Conservation (phyloP, 2,113 vertebrate species). For the Marmota flaviventris region DNA sequence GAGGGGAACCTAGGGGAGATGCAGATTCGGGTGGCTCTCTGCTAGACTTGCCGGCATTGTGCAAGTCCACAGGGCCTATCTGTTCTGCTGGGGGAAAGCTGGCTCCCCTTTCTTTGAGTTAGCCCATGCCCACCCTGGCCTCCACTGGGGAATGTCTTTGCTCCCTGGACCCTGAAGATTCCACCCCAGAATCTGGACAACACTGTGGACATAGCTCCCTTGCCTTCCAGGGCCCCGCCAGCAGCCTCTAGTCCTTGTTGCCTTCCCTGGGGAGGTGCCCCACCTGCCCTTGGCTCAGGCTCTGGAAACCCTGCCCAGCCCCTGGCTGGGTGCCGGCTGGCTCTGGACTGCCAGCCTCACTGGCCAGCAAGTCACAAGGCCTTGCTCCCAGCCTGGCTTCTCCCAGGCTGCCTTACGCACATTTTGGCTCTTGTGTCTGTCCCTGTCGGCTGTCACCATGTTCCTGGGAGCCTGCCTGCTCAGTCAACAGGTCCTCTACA, state of each 20-base stretch:
- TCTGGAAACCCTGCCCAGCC: neutral
- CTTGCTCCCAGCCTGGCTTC: constrained; percentile 12
- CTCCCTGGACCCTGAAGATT: neutral
- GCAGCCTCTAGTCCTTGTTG: neutral
- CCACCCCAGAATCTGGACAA: neutral
- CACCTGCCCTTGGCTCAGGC: neutral
- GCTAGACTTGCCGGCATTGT: neutral
- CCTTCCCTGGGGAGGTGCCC: neutral
- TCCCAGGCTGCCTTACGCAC: neutral
- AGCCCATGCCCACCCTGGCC: neutral
- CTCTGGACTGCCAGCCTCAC: neutral
- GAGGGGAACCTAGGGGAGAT: neutral
- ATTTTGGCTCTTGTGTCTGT: neutral
- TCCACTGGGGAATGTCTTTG: neutral
- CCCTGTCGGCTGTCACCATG: neutral
- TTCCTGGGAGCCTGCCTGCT: neutral
- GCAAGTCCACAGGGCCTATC: neutral
- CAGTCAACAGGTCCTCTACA: neutral
- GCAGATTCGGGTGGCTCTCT: neutral
- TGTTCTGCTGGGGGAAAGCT: neutral
- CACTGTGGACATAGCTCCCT: neutral
- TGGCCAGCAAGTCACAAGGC: neutral
- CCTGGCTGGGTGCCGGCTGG: neutral
- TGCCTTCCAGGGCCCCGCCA: neutral
- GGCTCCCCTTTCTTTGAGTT: neutral